Evolutionary conservation across 2,888 invertebrate species (phyloP).

Genomic region (Rosalia funebris): DNA sequence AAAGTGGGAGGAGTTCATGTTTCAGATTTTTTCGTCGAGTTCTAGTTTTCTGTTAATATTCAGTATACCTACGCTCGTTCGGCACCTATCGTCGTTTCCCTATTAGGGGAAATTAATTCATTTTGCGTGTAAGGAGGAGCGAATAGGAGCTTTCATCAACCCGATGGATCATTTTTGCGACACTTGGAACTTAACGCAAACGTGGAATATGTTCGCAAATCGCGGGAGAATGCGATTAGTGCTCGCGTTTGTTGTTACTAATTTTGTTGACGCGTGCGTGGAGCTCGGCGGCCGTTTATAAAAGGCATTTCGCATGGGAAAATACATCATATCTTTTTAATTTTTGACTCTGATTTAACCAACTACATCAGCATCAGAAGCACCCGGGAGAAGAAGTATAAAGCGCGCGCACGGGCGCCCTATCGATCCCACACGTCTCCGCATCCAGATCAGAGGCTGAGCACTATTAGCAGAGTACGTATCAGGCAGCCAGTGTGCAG

Average conservation of each 20-base stretch:
- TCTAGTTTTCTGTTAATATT: too few species aligned
- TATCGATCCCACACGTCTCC: constrained; percentile 44
- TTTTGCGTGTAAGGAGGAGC: too few species aligned
- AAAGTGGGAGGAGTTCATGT: too few species aligned
- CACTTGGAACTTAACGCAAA: too few species aligned
- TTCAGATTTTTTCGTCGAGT: too few species aligned
- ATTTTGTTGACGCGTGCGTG: constrained; percentile 24
- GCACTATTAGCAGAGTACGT: constrained; percentile 41
- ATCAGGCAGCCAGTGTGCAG: constrained; percentile 37
- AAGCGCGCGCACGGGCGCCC: constrained; percentile 48
- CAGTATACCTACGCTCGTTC: too few species aligned
- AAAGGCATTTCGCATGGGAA: not conserved
- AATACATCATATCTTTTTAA: constrained; percentile 13
- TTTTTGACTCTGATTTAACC: constrained; percentile 13
- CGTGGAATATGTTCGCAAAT: too few species aligned
- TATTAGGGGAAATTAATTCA: too few species aligned
- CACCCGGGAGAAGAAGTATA: constrained; percentile 44
- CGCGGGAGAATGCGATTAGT: not conserved
- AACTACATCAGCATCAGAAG: constrained; percentile 27
- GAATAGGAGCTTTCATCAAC: too few species aligned
- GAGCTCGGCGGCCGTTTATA: not conserved
- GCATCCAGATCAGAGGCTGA: constrained; percentile 44
- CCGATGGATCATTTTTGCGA: too few species aligned
- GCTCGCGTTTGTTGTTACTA: not conserved
- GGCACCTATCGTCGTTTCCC: too few species aligned